A percentile compares a stretch with the other conserved stretches of the same genome.
These are phyloP conservation scores for Oryctes rhinoceros DNA, from an alignment of 1,140 invertebrate species.

Conservation along the genomic window DNA sequence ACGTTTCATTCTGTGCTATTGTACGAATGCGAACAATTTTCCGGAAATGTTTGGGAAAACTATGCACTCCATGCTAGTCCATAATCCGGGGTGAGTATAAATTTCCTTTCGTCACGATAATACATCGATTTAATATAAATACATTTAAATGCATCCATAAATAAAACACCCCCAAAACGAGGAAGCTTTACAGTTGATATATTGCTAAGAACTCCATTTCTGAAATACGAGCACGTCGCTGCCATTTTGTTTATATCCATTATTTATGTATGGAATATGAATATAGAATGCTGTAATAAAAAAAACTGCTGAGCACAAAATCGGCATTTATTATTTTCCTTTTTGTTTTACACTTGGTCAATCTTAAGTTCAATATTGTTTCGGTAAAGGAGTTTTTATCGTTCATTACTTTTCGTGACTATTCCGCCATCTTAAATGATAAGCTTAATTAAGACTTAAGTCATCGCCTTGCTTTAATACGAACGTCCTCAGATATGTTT, in stretches of 20 bases:
- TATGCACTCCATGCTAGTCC: neutral
- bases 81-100: conserved; percentile 14
- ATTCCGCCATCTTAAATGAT: too few species aligned
- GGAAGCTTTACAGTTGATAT: neutral
- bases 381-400: too few species aligned
- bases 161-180: conserved; percentile 24
- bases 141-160: conserved; percentile 25
- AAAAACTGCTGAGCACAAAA: too few species aligned
- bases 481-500: too few species aligned
- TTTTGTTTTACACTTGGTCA: too few species aligned
- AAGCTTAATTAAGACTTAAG: too few species aligned
- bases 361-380: too few species aligned
- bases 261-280: neutral
- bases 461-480: too few species aligned
- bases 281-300: too few species aligned
- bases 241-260: neutral
- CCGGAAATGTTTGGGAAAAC: conserved; percentile 18
- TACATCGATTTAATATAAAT: conserved; percentile 32
- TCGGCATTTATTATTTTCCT: too few species aligned
- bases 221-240: neutral
- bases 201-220: neutral
- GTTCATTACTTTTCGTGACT: too few species aligned
- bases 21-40: conserved; percentile 7
- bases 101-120: conserved; percentile 34
- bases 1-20: neutral